Conservation (phyloP, 2,113 vertebrate genomes). For the Pteronura brasiliensis region DNA sequence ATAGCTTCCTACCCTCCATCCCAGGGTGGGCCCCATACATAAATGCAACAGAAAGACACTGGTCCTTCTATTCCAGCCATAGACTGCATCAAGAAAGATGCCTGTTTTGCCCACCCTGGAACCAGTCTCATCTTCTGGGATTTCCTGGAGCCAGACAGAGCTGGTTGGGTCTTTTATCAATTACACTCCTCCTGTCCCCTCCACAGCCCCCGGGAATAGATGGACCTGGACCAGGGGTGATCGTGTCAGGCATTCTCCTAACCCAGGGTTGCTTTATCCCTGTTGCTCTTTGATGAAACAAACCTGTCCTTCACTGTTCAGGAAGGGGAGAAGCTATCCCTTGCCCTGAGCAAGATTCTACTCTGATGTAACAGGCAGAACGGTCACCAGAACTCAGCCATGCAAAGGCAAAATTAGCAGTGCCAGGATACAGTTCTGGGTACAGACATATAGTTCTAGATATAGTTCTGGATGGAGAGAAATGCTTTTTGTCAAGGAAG, state of each 20-base stretch:
- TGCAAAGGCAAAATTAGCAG: slow-evolving; percentile 8
- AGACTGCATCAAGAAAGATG: neutral
- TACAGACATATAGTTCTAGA: neutral
- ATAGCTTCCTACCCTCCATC: neutral
- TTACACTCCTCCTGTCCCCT: neutral
- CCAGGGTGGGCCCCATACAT: neutral
- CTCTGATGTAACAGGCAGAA: neutral
- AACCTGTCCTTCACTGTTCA: neutral
- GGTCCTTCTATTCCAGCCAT: neutral
- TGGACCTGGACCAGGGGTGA: neutral
- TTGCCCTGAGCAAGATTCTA: slow-evolving; percentile 2
- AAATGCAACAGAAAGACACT: neutral
- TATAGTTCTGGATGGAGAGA: neutral
- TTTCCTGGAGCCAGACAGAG: neutral
- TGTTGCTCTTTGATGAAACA: neutral
- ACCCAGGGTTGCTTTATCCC: neutral
- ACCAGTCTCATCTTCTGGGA: neutral
- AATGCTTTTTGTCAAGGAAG: neutral
- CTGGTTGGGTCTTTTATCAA: neutral
- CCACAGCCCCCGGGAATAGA: neutral
- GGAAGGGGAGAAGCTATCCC: neutral
- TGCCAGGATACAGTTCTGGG: neutral
- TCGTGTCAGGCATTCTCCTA: neutral
- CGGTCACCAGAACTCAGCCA: neutral
- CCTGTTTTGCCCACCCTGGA: neutral